Percentiles rank a stretch among this genome's conserved stretches.
Evolutionary conservation across 1,140 invertebrate genomes (phyloP).

Genomic region (Ceratitis capitata): DNA sequence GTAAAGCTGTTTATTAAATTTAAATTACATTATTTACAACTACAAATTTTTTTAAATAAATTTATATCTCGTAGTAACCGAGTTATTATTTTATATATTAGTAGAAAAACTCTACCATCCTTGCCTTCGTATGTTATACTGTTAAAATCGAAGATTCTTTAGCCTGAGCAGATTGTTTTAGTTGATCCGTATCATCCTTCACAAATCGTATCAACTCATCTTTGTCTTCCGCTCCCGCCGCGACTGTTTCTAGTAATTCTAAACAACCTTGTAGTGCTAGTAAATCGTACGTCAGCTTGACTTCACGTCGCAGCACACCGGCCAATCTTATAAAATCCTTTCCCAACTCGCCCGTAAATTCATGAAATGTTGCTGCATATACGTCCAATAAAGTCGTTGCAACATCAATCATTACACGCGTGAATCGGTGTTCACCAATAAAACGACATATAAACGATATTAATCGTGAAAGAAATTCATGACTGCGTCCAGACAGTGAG

Average conservation of each 20-base stretch:
- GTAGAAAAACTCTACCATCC: background rate
- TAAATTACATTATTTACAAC: background rate
- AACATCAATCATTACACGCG: slow-evolving; percentile 77
- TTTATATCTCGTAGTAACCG: no score
- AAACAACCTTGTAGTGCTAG: slow-evolving; percentile 76
- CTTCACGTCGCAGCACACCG: slow-evolving; percentile 74
- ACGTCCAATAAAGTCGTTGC: slow-evolving; percentile 78
- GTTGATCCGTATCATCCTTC: background rate
- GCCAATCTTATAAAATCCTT: slow-evolving; percentile 71
- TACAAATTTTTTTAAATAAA: no score
- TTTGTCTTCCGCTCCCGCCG: slow-evolving; percentile 55
- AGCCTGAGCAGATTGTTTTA: slow-evolving; percentile 45
- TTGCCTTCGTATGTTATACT: slow-evolving; percentile 21
- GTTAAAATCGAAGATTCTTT: slow-evolving; percentile 45
- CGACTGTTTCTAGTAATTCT: slow-evolving; percentile 73
- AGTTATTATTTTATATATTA: no score
- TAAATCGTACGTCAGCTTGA: slow-evolving; percentile 71
- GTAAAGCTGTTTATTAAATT: no score
- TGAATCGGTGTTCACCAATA: slow-evolving; percentile 79
- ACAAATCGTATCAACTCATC: slow-evolving; percentile 45
- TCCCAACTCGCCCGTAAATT: slow-evolving; percentile 69
- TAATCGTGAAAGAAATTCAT: slow-evolving; percentile 73
- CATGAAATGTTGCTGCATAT: slow-evolving; percentile 72
- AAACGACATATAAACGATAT: slow-evolving; percentile 82
- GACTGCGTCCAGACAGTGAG: slow-evolving; percentile 76